These are phyloP conservation scores for Apodemia zela DNA, from an alignment of 2,888 invertebrate genomes.

Conservation along the genomic window DNA sequence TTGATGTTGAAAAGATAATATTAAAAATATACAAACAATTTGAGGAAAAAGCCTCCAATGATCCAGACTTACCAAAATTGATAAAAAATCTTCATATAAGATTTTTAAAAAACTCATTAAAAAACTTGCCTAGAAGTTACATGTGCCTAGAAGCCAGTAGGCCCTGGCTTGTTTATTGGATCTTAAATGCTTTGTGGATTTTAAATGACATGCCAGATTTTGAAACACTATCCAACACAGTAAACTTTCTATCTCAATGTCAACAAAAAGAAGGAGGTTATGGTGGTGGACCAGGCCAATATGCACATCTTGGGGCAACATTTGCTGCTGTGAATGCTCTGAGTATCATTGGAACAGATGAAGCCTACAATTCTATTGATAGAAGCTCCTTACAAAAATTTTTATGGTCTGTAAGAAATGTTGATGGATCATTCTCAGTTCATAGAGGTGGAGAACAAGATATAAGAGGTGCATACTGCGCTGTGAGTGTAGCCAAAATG, in stretches of 20 bases:
- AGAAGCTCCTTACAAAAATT: constrained; percentile 87
- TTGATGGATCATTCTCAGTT: constrained; percentile 95
- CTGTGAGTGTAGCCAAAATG: constrained; percentile 92
- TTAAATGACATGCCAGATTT: constrained; percentile 70
- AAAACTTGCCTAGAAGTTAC: constrained; percentile 84
- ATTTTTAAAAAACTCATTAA: constrained; percentile 85
- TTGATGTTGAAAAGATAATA: constrained; percentile 60
- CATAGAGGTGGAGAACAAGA: constrained; percentile 96
- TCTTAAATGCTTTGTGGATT: constrained; percentile 92
- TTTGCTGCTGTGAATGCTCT: constrained; percentile 98
- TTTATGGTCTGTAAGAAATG: constrained; percentile 86
- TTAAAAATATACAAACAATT: constrained; percentile 61
- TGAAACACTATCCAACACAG: constrained; percentile 57
- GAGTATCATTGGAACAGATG: constrained; percentile 92
- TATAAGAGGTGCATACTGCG: constrained; percentile 98
- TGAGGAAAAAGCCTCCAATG: constrained; percentile 63
- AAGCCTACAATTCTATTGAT: constrained; percentile 93
- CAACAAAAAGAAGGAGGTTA: constrained; percentile 92
- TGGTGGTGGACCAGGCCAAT: constrained; percentile 96
- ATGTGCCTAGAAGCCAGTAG: constrained; percentile 95
- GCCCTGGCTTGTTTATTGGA: constrained; percentile 99
- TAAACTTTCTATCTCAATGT: constrained; percentile 78
- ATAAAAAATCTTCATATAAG: constrained; percentile 82
- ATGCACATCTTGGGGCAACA: constrained; percentile 96
- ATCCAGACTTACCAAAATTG: constrained; percentile 81